These are phyloP conservation scores for Steatornis caripensis DNA, from an alignment of 2,113 vertebrate species.

Conservation along the genomic window DNA sequence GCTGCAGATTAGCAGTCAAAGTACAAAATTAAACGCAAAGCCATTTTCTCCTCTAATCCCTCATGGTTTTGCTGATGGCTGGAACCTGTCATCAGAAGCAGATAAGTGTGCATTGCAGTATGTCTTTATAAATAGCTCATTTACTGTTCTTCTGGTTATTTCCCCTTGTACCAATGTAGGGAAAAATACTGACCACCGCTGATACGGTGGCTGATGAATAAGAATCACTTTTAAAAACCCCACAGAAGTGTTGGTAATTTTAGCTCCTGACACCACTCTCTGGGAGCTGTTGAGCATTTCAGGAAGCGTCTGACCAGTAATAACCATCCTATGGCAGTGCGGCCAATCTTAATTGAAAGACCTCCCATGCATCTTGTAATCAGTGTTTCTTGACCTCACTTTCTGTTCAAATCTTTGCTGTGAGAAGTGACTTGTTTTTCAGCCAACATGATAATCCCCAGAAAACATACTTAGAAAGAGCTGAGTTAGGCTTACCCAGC, in stretches of 20 bases:
- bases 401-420: conserved; percentile 30
- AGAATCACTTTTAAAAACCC: background rate
- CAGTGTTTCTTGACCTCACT: background rate
- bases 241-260: conserved; percentile 47
- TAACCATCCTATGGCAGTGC: background rate
- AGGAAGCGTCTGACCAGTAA: conserved; percentile 68
- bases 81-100: background rate
- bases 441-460: background rate
- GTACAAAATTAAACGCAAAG: background rate
- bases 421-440: conserved; percentile 39
- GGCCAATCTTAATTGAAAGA: conserved; percentile 45
- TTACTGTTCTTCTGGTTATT: background rate
- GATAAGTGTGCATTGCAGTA: background rate
- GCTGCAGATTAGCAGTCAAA: background rate
- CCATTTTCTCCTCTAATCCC: background rate
- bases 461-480: background rate
- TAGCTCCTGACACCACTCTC: conserved; percentile 58
- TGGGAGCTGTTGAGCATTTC: conserved; percentile 65
- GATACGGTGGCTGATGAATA: background rate
- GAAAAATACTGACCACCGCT: background rate
- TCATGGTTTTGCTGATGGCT: background rate
- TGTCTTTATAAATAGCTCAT: background rate
- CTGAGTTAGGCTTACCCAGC: background rate
- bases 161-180: background rate
- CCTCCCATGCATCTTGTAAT: background rate